Conservation (phyloP, 1,140 invertebrate species). For the Bilobella aurantiaca region DNA sequence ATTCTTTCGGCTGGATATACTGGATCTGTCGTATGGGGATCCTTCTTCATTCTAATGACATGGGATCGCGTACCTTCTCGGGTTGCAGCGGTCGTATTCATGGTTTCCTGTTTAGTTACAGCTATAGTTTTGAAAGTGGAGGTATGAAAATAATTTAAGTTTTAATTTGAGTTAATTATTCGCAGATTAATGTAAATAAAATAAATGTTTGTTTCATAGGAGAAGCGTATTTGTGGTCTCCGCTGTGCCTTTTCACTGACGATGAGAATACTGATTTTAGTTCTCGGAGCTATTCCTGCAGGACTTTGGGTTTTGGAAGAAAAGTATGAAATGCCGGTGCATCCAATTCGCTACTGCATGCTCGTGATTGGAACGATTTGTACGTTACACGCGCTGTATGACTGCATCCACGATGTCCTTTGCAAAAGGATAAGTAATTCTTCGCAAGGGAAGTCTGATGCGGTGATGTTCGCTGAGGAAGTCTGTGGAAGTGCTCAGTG, state of each 20-base stretch:
- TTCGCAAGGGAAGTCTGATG: conserved; percentile 20
- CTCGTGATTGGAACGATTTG: conserved; percentile 24
- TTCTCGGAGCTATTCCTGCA: conserved; percentile 19
- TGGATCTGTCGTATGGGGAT: conserved; percentile 23
- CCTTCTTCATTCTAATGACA: conserved; percentile 28
- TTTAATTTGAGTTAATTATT: neutral
- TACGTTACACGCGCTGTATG: conserved; percentile 26
- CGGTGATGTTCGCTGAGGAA: conserved; percentile 30
- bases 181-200: neutral
- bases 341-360: conserved; percentile 21
- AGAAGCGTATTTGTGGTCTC: conserved; percentile 20
- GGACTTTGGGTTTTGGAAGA: conserved; percentile 23
- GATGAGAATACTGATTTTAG: conserved; percentile 16
- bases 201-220: conserved; percentile 11
- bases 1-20: conserved; percentile 26
- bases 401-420: conserved; percentile 27
- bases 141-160: conserved; percentile 7
- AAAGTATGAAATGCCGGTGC: conserved; percentile 18
- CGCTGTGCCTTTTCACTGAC: conserved; percentile 19
- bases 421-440: conserved; percentile 19
- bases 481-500: conserved; percentile 22
- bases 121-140: conserved; percentile 18
- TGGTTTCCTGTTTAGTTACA: conserved; percentile 22
- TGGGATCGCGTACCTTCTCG: conserved; percentile 22
- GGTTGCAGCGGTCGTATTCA: conserved; percentile 21